Conservation (phyloP, 2,888 invertebrate genomes). For the Drosophila stalkeri region DNA sequence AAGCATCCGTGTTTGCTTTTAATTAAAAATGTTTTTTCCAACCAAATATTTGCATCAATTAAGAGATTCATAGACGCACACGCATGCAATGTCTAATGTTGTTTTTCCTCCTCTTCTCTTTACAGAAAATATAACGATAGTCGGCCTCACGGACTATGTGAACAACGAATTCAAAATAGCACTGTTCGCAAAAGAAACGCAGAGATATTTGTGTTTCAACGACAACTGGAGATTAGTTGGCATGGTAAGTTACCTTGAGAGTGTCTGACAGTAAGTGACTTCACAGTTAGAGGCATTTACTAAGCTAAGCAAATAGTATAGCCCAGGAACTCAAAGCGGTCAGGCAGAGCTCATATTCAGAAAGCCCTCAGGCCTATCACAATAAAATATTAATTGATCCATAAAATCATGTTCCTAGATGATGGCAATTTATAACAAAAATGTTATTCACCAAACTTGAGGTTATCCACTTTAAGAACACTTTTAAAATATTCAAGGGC, state of each 20-base stretch:
- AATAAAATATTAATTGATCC: conserved; percentile 7
- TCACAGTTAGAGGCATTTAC: background rate
- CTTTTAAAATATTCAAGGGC: background rate
- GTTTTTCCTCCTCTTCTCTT: conserved; percentile 46
- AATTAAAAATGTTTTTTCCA: conserved; percentile 69
- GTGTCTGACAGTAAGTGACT: background rate
- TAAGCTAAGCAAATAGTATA: conserved; percentile 6
- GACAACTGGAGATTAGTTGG: conserved; percentile 90
- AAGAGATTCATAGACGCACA: conserved; percentile 29
- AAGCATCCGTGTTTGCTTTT: conserved; percentile 61
- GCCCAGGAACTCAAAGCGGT: background rate
- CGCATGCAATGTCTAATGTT: conserved; percentile 13
- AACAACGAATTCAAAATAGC: conserved; percentile 85
- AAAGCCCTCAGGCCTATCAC: background rate
- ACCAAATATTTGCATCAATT: conserved; percentile 73
- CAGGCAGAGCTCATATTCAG: background rate
- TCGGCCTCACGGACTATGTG: conserved; percentile 84
- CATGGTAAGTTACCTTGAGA: conserved; percentile 86
- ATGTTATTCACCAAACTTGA: background rate
- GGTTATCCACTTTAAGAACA: background rate
- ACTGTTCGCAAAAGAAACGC: conserved; percentile 88
- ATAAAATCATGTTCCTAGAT: background rate
- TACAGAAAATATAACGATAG: conserved; percentile 85
- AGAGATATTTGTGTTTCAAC: conserved; percentile 92
- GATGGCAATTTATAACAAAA: background rate